Percentiles rank a stretch among this genome's conserved stretches.
Conservation (phyloP, 2,888 invertebrate genomes). For the Augochlorella aurata region DNA sequence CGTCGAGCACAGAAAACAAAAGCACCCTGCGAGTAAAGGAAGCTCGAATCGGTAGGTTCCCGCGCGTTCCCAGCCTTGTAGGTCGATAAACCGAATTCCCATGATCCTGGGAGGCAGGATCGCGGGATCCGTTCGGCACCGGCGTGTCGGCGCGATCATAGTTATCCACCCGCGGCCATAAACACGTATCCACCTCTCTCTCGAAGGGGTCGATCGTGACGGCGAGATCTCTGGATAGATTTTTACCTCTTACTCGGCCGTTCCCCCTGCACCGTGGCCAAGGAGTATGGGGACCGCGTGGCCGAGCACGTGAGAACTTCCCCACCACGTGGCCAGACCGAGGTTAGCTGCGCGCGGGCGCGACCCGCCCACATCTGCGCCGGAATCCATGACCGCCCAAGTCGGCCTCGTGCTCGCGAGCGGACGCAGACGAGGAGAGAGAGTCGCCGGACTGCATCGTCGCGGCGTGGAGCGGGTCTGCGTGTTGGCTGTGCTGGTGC, state of each 20-base stretch:
- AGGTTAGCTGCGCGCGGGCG: slow-evolving; percentile 74
- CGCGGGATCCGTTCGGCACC: neutral
- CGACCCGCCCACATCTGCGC: slow-evolving; percentile 79
- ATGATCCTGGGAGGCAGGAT: neutral
- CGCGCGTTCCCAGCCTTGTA: neutral
- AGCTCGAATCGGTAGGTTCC: neutral
- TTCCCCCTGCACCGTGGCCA: slow-evolving; percentile 23
- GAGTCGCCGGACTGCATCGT: slow-evolving; percentile 78
- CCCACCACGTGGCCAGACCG: slow-evolving; percentile 68
- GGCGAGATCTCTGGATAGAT: slow-evolving; percentile 9
- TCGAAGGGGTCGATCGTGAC: slow-evolving; percentile 2
- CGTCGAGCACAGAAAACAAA: neutral
- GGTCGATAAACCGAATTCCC: slow-evolving; percentile 3
- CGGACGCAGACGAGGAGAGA: slow-evolving; percentile 58
- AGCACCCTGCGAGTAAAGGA: neutral
- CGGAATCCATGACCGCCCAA: slow-evolving; percentile 75
- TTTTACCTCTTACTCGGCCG: slow-evolving; percentile 44
- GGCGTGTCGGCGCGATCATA: neutral
- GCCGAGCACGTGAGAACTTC: slow-evolving; percentile 78
- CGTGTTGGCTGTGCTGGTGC: slow-evolving; percentile 43
- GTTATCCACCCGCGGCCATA: slow-evolving; percentile 14
- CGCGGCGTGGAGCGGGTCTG: slow-evolving; percentile 50
- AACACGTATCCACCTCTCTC: neutral
- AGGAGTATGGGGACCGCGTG: slow-evolving; percentile 73
- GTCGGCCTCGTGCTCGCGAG: slow-evolving; percentile 70